Conservation (phyloP, 1,140 invertebrate genomes). For the Ceratina calcarata region DNA sequence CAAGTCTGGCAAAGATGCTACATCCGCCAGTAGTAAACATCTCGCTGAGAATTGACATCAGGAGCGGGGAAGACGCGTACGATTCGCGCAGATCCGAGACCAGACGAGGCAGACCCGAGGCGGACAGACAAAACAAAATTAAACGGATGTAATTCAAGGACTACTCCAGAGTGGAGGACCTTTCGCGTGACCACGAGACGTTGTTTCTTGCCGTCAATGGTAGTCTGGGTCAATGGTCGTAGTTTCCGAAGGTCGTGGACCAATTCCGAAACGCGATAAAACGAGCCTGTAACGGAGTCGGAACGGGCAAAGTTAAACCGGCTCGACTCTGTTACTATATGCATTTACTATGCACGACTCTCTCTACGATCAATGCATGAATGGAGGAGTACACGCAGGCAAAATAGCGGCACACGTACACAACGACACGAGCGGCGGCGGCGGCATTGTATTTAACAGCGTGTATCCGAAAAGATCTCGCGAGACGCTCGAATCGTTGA, state of each 20-base stretch:
- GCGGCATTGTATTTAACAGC: slow-evolving; percentile 17
- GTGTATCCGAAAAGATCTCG: background rate
- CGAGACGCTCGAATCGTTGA: slow-evolving; percentile 22
- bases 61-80: background rate
- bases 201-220: no score
- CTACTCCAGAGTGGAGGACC: background rate
- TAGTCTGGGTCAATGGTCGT: background rate
- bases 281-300: background rate
- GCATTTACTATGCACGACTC: slow-evolving; percentile 46
- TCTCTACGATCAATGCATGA: slow-evolving; percentile 78
- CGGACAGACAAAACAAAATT: slow-evolving; percentile 45
- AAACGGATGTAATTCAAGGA: slow-evolving; percentile 44
- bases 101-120: background rate
- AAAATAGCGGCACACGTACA: slow-evolving; percentile 20
- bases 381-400: slow-evolving; percentile 60
- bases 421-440: background rate
- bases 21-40: slow-evolving; percentile 19
- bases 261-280: background rate
- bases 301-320: background rate
- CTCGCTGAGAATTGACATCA: background rate
- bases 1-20: background rate
- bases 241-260: background rate
- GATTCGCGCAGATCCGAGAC: background rate
- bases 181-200: background rate
- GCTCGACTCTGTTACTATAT: slow-evolving; percentile 52